Percentiles rank a stretch among this genome's conserved stretches.
These are phyloP conservation scores for Bombus huntii DNA, from an alignment of 1,140 invertebrate genomes.

Conservation along the genomic window DNA sequence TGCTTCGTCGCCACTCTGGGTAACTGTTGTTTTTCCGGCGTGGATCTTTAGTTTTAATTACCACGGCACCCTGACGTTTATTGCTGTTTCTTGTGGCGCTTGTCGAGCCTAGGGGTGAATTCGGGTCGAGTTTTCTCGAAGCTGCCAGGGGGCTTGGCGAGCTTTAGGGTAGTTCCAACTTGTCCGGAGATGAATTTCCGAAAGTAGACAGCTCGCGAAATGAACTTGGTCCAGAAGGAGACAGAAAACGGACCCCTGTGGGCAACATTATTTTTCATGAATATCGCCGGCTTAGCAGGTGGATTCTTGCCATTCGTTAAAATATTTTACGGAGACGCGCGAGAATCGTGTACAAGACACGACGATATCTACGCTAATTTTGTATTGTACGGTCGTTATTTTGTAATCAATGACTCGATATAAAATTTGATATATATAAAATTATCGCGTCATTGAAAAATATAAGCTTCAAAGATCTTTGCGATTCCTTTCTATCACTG, in stretches of 20 bases:
- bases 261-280: slow-evolving; percentile 62
- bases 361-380: background rate
- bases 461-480: background rate
- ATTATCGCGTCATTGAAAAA: background rate
- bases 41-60: slow-evolving; percentile 82
- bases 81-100: slow-evolving; percentile 79
- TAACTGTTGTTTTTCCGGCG: slow-evolving; percentile 77
- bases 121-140: slow-evolving; percentile 62
- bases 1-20: slow-evolving; percentile 41
- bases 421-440: background rate
- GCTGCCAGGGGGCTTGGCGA: slow-evolving; percentile 44
- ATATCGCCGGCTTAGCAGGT: slow-evolving; percentile 35
- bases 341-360: no score
- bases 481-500: slow-evolving; percentile 6
- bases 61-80: slow-evolving; percentile 79
- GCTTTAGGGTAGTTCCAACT: slow-evolving; percentile 59
- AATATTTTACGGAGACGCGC: background rate
- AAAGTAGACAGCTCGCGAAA: slow-evolving; percentile 73
- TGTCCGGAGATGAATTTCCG: slow-evolving; percentile 74
- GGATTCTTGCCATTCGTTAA: background rate
- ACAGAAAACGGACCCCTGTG: slow-evolving; percentile 15
- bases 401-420: background rate
- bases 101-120: slow-evolving; percentile 68
- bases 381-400: no score
- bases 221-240: slow-evolving; percentile 66